These are phyloP conservation scores for Drosophila parthenogenetica DNA, from an alignment of 2,888 invertebrate species.

Conservation along the genomic window DNA sequence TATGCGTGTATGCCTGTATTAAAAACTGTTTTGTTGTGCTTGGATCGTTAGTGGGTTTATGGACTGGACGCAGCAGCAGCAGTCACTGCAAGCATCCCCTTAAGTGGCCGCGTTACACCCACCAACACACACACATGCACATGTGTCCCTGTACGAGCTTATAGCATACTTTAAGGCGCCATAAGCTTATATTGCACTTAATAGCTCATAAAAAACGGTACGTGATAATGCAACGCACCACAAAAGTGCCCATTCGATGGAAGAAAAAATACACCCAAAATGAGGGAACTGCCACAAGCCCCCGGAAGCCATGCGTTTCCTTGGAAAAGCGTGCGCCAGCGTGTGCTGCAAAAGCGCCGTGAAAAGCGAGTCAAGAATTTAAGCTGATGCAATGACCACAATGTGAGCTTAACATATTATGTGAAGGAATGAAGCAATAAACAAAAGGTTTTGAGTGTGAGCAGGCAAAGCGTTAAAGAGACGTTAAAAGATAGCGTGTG, in stretches of 20 bases:
- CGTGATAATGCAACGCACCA: constrained; percentile 79
- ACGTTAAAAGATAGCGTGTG: not conserved
- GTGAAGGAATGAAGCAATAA: not conserved
- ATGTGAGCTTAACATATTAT: constrained; percentile 31
- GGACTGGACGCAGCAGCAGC: constrained; percentile 19
- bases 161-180: constrained; percentile 75
- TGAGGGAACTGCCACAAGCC: constrained; percentile 13
- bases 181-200: constrained; percentile 79
- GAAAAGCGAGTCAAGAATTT: constrained; percentile 17
- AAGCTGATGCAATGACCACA: constrained; percentile 35
- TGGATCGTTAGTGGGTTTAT: constrained; percentile 48
- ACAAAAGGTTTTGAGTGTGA: too few species aligned
- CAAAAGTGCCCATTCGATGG: constrained; percentile 67
- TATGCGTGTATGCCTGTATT: constrained; percentile 48
- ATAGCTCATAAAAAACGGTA: constrained; percentile 77
- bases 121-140: constrained; percentile 3
- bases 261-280: constrained; percentile 29
- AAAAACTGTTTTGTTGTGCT: constrained; percentile 57
- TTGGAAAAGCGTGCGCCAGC: not conserved
- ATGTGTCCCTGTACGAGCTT: constrained; percentile 48
- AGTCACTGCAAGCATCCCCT: constrained; percentile 31
- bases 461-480: not conserved
- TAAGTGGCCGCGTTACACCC: constrained; percentile 43
- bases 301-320: constrained; percentile 1
- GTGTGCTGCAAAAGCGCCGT: constrained; percentile 2